These are phyloP conservation scores for Chionomys nivalis DNA, from an alignment of 2,113 vertebrate genomes.

Conservation along the genomic window DNA sequence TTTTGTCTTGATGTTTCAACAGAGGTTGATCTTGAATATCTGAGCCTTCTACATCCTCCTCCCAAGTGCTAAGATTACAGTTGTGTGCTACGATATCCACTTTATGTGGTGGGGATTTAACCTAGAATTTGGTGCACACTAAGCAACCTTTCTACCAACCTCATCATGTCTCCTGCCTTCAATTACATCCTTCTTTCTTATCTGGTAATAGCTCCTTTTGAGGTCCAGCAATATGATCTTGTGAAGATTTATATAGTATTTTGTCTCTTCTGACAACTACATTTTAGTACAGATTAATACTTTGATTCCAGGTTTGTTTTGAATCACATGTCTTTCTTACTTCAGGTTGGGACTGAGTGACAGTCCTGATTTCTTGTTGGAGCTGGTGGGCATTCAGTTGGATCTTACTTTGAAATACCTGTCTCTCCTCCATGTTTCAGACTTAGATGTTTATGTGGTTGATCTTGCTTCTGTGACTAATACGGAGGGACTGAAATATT, in stretches of 20 bases:
- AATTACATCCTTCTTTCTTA: constrained; percentile 19
- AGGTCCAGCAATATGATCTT: not conserved
- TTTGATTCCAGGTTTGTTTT: constrained; percentile 27
- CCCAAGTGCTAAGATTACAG: not conserved
- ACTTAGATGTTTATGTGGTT: not conserved
- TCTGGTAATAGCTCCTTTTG: not conserved
- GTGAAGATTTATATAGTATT: not conserved
- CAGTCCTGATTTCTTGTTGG: not conserved
- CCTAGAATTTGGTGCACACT: not conserved
- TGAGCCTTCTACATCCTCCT: not conserved
- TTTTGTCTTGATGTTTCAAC: not conserved
- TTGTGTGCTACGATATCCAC: not conserved
- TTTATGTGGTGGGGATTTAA: not conserved
- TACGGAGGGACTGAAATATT: not conserved
- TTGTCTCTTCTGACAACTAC: not conserved
- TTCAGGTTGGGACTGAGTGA: not conserved
- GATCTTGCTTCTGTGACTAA: not conserved
- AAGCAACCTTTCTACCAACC: not conserved
- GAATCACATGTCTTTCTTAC: not conserved
- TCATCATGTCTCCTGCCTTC: not conserved
- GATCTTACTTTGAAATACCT: not conserved
- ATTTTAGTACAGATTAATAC: constrained; percentile 35
- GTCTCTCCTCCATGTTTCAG: not conserved
- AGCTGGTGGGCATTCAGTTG: not conserved
- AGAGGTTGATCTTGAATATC: not conserved